Base-by-base conservation (phyloP, 1,140 invertebrate species). In the Nixonia krombeini region DNA sequence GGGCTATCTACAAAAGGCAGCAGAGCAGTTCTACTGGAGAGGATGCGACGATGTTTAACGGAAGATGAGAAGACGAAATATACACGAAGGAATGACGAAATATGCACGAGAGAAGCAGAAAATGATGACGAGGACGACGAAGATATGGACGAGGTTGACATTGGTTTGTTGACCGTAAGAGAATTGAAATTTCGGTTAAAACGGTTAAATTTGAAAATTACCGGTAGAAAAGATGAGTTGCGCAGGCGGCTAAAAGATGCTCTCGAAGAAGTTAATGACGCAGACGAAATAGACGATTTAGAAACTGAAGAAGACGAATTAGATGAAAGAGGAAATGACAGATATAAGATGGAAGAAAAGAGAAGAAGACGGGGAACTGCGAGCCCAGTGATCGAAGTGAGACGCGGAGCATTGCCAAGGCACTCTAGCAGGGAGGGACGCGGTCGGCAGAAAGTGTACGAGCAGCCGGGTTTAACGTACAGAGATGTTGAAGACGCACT, bases 401-500 rank as follows among this genome's bases (percentile, higher is more conserved):
- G n/a, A n/a, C n/a, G 1, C 25, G 2, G 6, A 16, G n/a, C 4
- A 45, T 15, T 6, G 17, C 13, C 10, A 21, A 26, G 7, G 3
- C 1, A 4, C 2, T n/a, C 13, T n/a, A n/a, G 1, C 23, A 26
- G 31, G 3, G 21, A 28, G 8, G 8, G 12, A 35, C 26, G 18
- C 2, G 3, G n/a, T 5, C 13, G 10, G 18, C 4, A 26, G 16
- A 10, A 9, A 42, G 28, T 41, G 4, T 10, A n/a, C 29, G 21
- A 15, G 4, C 28, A 8, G 25, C 13, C 18, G 7, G 10, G 10
- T 13, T 33, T 73, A 8, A 47, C 53, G 10, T 70, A 62, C 25
- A 53, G 26, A 44, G 72, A 76, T 16, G 59, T 72, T 8, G 72
- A 72, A 31, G 70, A 56, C 21, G 16, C 55, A 4, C n/a, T 74